Conservation (phyloP, 2,888 invertebrate genomes). For the Calameuta pallipes region DNA sequence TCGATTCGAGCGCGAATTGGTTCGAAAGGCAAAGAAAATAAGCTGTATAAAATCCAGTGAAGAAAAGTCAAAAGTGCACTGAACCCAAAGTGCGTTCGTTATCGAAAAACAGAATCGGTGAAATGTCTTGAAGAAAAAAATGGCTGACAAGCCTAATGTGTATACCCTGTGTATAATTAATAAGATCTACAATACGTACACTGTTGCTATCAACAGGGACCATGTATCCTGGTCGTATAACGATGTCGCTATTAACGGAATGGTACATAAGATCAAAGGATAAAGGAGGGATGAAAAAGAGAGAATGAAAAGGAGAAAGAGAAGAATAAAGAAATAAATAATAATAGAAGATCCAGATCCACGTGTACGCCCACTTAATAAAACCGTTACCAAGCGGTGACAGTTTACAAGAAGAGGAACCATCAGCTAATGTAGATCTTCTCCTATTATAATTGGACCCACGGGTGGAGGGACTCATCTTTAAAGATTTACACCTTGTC, state of each 20-base stretch:
- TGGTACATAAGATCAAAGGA: neutral
- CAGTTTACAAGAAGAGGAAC: conserved; percentile 32
- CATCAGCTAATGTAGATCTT: conserved; percentile 36
- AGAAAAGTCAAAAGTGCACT: too few relatives aligned
- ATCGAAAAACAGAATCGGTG: too few relatives aligned
- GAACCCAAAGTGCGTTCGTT: too few relatives aligned
- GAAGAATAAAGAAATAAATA: neutral
- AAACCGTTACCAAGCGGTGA: conserved; percentile 31
- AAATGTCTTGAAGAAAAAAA: too few relatives aligned
- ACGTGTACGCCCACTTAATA: conserved; percentile 31
- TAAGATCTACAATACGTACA: too few relatives aligned
- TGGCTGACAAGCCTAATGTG: too few relatives aligned
- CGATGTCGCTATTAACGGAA: conserved; percentile 1
- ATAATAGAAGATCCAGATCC: neutral
- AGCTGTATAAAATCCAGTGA: too few relatives aligned
- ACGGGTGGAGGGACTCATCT: neutral
- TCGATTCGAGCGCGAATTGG: too few relatives aligned
- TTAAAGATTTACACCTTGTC: conserved; percentile 37
- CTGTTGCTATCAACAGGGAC: neutral
- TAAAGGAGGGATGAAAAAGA: neutral
- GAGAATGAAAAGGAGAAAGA: neutral
- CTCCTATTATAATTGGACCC: neutral
- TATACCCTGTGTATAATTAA: too few relatives aligned
- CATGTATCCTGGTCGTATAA: neutral
- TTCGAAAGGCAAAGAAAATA: too few relatives aligned